These are phyloP conservation scores for Coleophora deauratella DNA, from an alignment of 2,888 invertebrate species.

Conservation along the genomic window DNA sequence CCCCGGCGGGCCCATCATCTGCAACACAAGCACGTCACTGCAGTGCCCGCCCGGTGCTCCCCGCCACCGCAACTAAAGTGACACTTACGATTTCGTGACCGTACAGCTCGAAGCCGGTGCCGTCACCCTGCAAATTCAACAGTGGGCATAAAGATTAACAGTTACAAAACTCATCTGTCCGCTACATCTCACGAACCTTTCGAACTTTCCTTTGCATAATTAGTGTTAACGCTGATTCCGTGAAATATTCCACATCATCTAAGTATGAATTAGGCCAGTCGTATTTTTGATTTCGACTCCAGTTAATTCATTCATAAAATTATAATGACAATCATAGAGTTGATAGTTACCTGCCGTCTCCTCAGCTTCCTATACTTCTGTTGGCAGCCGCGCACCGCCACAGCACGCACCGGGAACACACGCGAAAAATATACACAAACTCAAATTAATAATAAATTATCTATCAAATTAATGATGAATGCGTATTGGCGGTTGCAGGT, in stretches of 20 bases:
- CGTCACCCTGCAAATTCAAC: constrained; percentile 84
- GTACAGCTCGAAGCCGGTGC: constrained; percentile 81
- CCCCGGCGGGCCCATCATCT: constrained; percentile 79
- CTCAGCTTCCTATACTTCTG: constrained; percentile 90
- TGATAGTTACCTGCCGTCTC: constrained; percentile 82
- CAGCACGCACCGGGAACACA: constrained; percentile 15
- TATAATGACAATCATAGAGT: too few relatives aligned
- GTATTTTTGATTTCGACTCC: too few relatives aligned
- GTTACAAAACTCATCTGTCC: constrained; percentile 20
- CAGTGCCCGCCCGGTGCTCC: too few relatives aligned
- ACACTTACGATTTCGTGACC: constrained; percentile 82
- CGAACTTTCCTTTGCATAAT: too few relatives aligned
- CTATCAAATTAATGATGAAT: too few relatives aligned
- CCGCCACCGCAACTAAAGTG: too few relatives aligned
- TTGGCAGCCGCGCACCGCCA: constrained; percentile 26
- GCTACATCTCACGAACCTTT: too few relatives aligned
- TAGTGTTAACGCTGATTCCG: too few relatives aligned
- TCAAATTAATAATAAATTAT: background rate
- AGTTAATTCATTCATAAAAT: too few relatives aligned
- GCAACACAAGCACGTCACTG: constrained; percentile 12
- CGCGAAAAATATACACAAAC: background rate
- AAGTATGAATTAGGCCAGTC: too few relatives aligned
- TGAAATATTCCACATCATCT: too few relatives aligned
- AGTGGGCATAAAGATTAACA: constrained; percentile 68
- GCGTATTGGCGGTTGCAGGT: too few relatives aligned